Conservation (phyloP, 2,113 vertebrate genomes). For the Eleginops maclovinus region DNA sequence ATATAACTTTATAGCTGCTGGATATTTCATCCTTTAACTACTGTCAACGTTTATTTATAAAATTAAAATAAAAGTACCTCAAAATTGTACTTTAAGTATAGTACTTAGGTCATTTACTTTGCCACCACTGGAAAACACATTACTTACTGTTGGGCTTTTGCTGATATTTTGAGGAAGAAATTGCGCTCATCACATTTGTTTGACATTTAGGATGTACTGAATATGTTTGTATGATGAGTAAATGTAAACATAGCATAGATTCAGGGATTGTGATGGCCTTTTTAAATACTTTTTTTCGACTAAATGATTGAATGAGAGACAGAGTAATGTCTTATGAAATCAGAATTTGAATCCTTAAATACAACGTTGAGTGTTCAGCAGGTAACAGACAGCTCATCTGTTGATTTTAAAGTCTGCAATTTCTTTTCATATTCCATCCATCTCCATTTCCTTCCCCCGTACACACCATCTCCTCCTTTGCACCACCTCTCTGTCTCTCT, state of each 20-base stretch:
- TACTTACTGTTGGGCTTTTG: too few relatives aligned
- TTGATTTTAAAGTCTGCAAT: conserved; percentile 3
- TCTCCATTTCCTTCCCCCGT: conserved; percentile 1
- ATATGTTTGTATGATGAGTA: background rate
- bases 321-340: background rate
- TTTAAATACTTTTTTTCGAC: background rate
- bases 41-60: too few relatives aligned
- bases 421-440: conserved; percentile 28
- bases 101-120: too few relatives aligned
- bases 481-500: conserved; percentile 57
- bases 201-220: background rate
- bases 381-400: conserved; percentile 1
- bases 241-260: background rate
- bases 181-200: background rate
- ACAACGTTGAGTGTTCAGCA: background rate
- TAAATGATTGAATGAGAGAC: background rate
- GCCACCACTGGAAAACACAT: too few relatives aligned
- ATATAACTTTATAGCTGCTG: too few relatives aligned
- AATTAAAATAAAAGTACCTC: too few relatives aligned
- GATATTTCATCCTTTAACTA: too few relatives aligned
- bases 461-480: conserved; percentile 22
- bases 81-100: too few relatives aligned
- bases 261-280: background rate
- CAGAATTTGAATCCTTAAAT: background rate
- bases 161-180: background rate